Conservation (phyloP, 2,113 vertebrate species). For the Platysteira castanea region DNA sequence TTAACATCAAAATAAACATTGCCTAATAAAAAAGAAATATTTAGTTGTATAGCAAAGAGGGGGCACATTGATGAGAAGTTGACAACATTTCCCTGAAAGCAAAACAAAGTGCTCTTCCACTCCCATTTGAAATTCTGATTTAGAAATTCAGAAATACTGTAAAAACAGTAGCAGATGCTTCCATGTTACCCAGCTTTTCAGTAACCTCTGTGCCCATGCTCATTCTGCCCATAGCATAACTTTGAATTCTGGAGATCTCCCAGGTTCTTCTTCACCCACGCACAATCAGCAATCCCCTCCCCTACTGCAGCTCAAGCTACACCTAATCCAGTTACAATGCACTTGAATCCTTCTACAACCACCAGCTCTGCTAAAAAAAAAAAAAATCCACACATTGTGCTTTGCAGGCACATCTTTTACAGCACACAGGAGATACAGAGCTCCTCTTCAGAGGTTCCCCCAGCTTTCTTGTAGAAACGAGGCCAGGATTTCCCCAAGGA, state of each 20-base stretch:
- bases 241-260: not conserved
- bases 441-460: not conserved
- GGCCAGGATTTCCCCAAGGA: not conserved
- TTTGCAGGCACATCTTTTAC: not conserved
- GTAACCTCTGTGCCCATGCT: not conserved
- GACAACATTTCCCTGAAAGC: not conserved
- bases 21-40: constrained; percentile 70
- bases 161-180: not conserved
- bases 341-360: not conserved
- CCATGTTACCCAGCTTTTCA: not conserved
- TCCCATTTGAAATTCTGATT: not conserved
- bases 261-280: not conserved
- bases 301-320: not conserved
- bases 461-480: not conserved
- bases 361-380: not conserved
- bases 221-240: not conserved
- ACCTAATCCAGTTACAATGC: not conserved
- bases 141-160: not conserved
- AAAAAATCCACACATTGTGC: not conserved
- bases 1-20: constrained; percentile 92
- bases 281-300: not conserved
- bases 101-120: not conserved
- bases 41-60: not conserved
- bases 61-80: not conserved
- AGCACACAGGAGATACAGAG: not conserved